Percentiles rank a stretch among this genome's conserved stretches.
Evolutionary conservation across 2,888 invertebrate species (phyloP).

Genomic region (Hipparchia sbordonii): DNA sequence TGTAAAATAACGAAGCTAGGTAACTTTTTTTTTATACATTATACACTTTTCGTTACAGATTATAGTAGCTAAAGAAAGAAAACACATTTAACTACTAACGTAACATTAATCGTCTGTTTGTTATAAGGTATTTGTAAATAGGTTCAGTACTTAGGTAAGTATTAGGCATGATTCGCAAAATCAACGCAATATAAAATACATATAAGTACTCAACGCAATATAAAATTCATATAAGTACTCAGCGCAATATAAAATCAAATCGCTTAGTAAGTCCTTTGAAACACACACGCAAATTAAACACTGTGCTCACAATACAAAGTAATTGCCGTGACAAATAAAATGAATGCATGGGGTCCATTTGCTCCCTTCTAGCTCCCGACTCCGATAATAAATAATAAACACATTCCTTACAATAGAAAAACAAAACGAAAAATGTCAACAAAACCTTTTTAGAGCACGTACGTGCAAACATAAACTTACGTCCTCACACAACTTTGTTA

Average conservation of each 20-base stretch:
- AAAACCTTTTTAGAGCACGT: slow-evolving; percentile 48
- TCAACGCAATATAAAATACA: slow-evolving; percentile 13
- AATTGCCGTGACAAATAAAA: slow-evolving; percentile 54
- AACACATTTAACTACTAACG: no score
- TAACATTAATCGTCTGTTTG: no score
- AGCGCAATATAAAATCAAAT: slow-evolving; percentile 29
- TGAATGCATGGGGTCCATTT: slow-evolving; percentile 37
- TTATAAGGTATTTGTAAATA: no score
- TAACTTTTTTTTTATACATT: no score
- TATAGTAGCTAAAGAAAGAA: no score
- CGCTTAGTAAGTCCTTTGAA: slow-evolving; percentile 21
- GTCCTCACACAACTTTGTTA: slow-evolving; percentile 2
- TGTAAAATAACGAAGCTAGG: no score
- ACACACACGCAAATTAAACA: slow-evolving; percentile 51
- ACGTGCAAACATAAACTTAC: slow-evolving; percentile 19
- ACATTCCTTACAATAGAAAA: slow-evolving; percentile 63
- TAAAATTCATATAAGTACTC: slow-evolving; percentile 8
- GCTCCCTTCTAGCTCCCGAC: slow-evolving; percentile 26
- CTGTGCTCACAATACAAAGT: slow-evolving; percentile 46
- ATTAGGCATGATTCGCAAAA: slow-evolving; percentile 1
- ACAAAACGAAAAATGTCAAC: slow-evolving; percentile 65
- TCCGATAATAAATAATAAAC: slow-evolving; percentile 50
- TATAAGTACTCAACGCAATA: background rate
- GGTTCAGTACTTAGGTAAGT: no score
- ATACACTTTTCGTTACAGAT: no score